Evolutionary conservation across 2,113 vertebrate genomes (phyloP).

Genomic region (Brienomyrus longianalis): DNA sequence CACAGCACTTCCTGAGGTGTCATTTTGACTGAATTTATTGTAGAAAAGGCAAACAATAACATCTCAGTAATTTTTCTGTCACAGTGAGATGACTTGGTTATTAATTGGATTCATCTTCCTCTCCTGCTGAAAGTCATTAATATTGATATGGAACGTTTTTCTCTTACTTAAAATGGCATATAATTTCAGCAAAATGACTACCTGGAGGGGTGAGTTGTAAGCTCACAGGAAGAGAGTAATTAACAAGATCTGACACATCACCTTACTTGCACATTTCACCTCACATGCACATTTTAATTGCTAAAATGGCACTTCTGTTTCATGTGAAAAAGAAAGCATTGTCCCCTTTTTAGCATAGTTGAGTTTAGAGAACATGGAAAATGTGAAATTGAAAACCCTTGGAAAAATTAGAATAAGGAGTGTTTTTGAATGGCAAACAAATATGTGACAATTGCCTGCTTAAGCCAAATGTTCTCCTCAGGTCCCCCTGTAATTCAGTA

Average conservation of each 20-base stretch:
- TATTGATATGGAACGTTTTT: constrained; percentile 52
- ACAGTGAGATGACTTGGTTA: constrained; percentile 41
- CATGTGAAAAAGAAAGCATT: background rate
- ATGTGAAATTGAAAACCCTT: background rate
- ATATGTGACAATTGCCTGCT: background rate
- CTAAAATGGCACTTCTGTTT: constrained; percentile 20
- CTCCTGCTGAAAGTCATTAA: constrained; percentile 50
- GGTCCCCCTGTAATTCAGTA: background rate
- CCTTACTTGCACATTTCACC: constrained; percentile 29
- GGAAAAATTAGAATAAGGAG: background rate
- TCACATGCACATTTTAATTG: constrained; percentile 19
- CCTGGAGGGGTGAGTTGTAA: constrained; percentile 40
- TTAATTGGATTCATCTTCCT: constrained; percentile 47
- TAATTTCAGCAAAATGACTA: constrained; percentile 55
- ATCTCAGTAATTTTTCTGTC: constrained; percentile 37
- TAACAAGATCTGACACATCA: constrained; percentile 51
- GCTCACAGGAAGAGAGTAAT: constrained; percentile 50
- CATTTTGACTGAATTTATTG: constrained; percentile 3
- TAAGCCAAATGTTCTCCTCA: background rate
- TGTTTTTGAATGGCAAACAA: background rate
- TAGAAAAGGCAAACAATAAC: constrained; percentile 22
- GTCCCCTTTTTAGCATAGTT: background rate
- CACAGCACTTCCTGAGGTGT: background rate
- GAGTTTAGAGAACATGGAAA: constrained; percentile 12
- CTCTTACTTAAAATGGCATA: constrained; percentile 56